Evolutionary conservation across 1,140 invertebrate species (phyloP), one percentile per base, ranked within the genome.

Genomic region (Pseudomyrmex concolor): DNA sequence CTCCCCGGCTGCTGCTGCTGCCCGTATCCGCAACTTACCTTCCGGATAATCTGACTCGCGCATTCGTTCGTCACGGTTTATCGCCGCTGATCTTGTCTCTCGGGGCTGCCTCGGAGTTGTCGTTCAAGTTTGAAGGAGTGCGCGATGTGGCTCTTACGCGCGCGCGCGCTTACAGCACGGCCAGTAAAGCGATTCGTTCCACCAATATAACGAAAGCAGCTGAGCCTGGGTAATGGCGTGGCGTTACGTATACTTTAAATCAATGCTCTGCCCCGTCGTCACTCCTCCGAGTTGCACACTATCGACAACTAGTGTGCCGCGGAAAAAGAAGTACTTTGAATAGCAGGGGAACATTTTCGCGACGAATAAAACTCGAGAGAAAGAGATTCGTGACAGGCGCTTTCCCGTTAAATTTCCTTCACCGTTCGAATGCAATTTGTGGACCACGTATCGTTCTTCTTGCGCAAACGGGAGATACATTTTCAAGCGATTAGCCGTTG

Each of bases 41-140:
- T 88, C 82, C 86, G 83, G 86, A 84, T 88, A 87, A 78, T 71
- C 70, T 76, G 73, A 83, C 54, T 72, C 80, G 80, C 68, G 68
- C 71, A 82, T 74, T 82, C 80, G 71, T 82, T 82, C 80, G 80
- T 82, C 80, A 82, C 59, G 80, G 45, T 82, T 82, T 86, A 84
- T 83, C 76, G 60, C 74, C 74, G 72, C 54, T 59, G 57, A 34
- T 67, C 45, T 63, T 10, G 85, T 87, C 85, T 22, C 72, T 66
- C 64, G 59, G 45, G 82, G 73, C 88, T 85, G 80, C 64, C 57
- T 78, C 63, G 85, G 5, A 78, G 88, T 82, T 73, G 80, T 77
- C 48, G 85, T 87, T 72, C 60, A 51, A 70, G 54, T 64, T 70
- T 17, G 63, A 59, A 67, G 59, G 78, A 84, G 54, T 70, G 80